These are phyloP conservation scores for Rhombomys opimus DNA, from an alignment of 2,113 vertebrate species.

Conservation along the genomic window DNA sequence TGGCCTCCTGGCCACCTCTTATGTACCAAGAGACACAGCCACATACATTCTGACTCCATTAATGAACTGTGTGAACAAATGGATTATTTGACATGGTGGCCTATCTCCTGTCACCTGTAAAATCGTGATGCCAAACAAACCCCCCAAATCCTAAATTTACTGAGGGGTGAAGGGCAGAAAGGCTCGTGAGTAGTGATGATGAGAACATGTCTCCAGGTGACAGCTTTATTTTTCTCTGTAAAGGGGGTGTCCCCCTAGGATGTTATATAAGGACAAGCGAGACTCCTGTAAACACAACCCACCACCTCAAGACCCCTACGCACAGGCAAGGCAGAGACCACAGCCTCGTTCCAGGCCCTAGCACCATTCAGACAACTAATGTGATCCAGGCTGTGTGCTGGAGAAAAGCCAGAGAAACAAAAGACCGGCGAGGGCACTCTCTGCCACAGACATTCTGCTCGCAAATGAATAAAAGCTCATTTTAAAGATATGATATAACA, in stretches of 20 bases:
- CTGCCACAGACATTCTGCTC: not conserved
- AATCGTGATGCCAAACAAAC: not conserved
- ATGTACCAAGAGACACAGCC: not conserved
- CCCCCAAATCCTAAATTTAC: not conserved
- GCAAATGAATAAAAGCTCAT: not conserved
- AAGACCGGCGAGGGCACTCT: not conserved
- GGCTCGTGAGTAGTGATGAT: not conserved
- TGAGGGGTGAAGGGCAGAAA: not conserved
- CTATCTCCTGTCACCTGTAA: not conserved
- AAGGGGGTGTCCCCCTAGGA: not conserved
- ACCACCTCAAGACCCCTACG: no score
- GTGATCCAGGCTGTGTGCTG: not conserved
- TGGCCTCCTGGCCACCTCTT: not conserved
- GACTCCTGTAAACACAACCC: not conserved
- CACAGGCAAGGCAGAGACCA: not conserved
- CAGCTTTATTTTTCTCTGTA: not conserved
- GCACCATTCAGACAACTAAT: not conserved
- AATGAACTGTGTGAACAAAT: not conserved
- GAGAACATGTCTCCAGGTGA: not conserved
- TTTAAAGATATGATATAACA: not conserved
- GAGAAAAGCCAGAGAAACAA: conserved; percentile 11
- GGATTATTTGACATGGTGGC: not conserved
- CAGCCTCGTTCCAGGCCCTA: not conserved
- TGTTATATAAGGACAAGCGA: not conserved
- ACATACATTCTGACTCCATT: not conserved